A percentile compares a stretch with the other conserved stretches of the same genome.
These are phyloP conservation scores for Coendou prehensilis DNA, from an alignment of 2,797 vertebrate genomes.

Conservation along the genomic window DNA sequence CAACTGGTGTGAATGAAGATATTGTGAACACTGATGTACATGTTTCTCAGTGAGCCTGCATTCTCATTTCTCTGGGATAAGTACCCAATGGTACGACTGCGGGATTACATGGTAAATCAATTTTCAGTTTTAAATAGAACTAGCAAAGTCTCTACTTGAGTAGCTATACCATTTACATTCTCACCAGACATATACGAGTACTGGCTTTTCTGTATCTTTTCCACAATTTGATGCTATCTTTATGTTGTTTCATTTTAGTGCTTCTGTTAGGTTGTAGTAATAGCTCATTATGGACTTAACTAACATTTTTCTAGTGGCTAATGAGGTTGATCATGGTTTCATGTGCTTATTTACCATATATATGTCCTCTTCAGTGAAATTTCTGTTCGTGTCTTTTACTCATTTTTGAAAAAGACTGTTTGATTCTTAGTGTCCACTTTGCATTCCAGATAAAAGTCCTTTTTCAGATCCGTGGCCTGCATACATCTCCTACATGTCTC, in stretches of 20 bases:
- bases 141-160: background rate
- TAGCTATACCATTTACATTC: background rate
- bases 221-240: background rate
- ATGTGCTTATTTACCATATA: too few relatives aligned
- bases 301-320: background rate
- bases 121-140: background rate
- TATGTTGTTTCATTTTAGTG: background rate
- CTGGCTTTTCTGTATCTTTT: background rate
- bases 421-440: background rate
- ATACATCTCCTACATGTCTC: background rate
- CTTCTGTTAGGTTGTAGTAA: background rate
- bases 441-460: background rate
- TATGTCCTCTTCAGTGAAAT: background rate
- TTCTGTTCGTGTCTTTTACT: background rate
- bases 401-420: background rate
- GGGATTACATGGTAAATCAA: too few relatives aligned
- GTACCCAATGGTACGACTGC: too few relatives aligned
- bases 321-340: background rate
- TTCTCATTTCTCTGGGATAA: background rate
- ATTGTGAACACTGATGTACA: accelerated
- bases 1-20: too few relatives aligned
- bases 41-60: background rate
- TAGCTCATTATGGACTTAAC: background rate
- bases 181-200: accelerated
- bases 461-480: background rate